These are phyloP conservation scores for Gasterosteus nipponicus DNA, from an alignment of 2,113 vertebrate species.

Conservation along the genomic window DNA sequence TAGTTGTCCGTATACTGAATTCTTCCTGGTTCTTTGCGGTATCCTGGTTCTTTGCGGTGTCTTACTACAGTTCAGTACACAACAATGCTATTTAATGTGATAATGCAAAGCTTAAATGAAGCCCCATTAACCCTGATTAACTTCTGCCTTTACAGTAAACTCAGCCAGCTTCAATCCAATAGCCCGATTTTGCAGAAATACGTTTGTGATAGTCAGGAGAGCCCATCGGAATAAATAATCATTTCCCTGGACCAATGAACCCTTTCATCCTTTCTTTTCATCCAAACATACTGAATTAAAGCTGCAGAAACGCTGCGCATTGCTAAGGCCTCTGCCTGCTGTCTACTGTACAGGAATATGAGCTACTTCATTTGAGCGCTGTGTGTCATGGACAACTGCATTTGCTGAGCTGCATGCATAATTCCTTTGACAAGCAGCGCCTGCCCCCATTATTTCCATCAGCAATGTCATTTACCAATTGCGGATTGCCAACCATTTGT, in stretches of 20 bases:
- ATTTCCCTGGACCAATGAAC: constrained; percentile 21
- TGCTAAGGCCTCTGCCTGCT: neutral
- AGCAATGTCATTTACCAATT: constrained; percentile 19
- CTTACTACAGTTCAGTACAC: neutral
- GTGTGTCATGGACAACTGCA: constrained; percentile 20
- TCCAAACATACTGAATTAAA: neutral
- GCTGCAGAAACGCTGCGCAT: constrained; percentile 9
- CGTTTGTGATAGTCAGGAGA: neutral
- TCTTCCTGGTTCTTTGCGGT: neutral
- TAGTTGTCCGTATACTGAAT: neutral
- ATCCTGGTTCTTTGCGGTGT: constrained; percentile 6
- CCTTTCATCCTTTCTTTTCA: neutral
- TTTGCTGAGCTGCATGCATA: constrained; percentile 28
- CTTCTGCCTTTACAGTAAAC: constrained; percentile 2
- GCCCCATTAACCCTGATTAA: neutral
- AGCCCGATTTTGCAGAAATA: neutral
- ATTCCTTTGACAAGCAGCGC: constrained; percentile 35
- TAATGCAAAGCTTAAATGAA: constrained; percentile 15
- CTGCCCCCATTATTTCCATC: constrained; percentile 25
- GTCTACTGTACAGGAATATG: constrained; percentile 6
- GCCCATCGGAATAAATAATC: constrained; percentile 3
- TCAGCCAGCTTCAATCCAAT: neutral
- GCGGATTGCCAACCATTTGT: constrained; percentile 15
- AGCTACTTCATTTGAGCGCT: constrained; percentile 15
- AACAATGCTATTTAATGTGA: constrained; percentile 3